Percentiles rank a stretch among this genome's conserved stretches.
phyloP scores from a whole-genome alignment of 2,888 invertebrate genomes.

The Eristalis pertinax region DNA sequence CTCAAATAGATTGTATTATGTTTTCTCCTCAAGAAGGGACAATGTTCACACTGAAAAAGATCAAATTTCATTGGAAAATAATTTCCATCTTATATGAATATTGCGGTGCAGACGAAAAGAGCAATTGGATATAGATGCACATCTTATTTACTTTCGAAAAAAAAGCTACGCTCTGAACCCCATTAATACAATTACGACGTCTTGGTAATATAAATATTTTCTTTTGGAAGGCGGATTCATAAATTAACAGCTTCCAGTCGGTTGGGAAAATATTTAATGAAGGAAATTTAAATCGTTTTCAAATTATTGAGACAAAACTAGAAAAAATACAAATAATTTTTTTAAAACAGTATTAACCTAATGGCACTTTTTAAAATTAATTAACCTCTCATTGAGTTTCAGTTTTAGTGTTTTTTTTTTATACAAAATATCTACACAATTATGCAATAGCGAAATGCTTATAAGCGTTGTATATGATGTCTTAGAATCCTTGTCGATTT shows the following conservation, averaged over 20 bases:
- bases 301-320: background rate
- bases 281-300: constrained; percentile 10
- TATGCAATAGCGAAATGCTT: constrained; percentile 28
- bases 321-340: constrained; percentile 25
- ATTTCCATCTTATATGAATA: constrained; percentile 14
- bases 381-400: constrained; percentile 55
- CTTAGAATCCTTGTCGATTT: background rate
- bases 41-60: constrained; percentile 21
- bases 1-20: background rate
- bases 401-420: constrained; percentile 36
- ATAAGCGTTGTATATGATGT: background rate
- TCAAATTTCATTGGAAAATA: constrained; percentile 38
- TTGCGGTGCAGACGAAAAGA: background rate
- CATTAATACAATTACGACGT: constrained; percentile 37
- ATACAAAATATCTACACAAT: constrained; percentile 59
- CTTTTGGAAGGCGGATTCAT: constrained; percentile 50
- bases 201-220: background rate
- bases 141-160: constrained; percentile 15
- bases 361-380: constrained; percentile 67
- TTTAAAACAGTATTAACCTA: constrained; percentile 64
- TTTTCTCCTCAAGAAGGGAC: background rate
- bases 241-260: constrained; percentile 50
- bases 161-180: constrained; percentile 37
- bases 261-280: constrained; percentile 29
- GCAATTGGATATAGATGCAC: constrained; percentile 20